Percentiles rank a stretch among this genome's conserved stretches.
phyloP scores from a whole-genome alignment of 2,888 invertebrate genomes.

The Hanleya hanleyi region DNA sequence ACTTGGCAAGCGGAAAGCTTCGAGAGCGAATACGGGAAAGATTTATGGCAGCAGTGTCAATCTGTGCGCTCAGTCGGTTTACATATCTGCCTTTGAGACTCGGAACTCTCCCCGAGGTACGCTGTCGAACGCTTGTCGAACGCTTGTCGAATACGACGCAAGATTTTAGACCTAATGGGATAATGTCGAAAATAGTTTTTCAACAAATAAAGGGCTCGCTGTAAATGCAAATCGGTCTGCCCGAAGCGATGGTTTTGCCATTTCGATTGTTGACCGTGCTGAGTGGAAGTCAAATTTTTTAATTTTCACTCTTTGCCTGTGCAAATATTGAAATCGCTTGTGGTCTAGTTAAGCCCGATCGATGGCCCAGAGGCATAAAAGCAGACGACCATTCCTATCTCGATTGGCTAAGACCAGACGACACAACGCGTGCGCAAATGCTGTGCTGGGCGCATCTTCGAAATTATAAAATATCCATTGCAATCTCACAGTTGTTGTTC shows the following conservation, averaged over 20 bases:
- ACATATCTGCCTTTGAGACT: background rate
- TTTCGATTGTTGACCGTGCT: background rate
- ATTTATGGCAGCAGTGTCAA: no score
- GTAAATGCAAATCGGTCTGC: background rate
- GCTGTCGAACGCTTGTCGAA: background rate
- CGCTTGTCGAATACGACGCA: background rate
- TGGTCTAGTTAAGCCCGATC: background rate
- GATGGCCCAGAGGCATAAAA: background rate
- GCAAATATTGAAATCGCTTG: background rate
- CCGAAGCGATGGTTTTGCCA: background rate
- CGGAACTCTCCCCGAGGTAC: background rate
- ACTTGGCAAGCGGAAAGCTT: no score
- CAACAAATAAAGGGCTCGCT: background rate
- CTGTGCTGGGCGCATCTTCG: no score
- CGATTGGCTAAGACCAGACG: no score
- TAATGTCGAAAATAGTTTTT: background rate
- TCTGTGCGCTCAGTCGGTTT: background rate
- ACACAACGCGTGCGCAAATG: no score
- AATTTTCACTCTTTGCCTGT: constrained; percentile 2
- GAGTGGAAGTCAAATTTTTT: constrained; percentile 11
- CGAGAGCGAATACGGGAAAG: no score
- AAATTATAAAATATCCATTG: no score
- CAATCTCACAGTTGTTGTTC: no score
- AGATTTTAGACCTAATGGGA: background rate
- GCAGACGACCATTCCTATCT: no score